phyloP scores from a whole-genome alignment of 1,140 invertebrate species.

The Chymomyza costata region DNA sequence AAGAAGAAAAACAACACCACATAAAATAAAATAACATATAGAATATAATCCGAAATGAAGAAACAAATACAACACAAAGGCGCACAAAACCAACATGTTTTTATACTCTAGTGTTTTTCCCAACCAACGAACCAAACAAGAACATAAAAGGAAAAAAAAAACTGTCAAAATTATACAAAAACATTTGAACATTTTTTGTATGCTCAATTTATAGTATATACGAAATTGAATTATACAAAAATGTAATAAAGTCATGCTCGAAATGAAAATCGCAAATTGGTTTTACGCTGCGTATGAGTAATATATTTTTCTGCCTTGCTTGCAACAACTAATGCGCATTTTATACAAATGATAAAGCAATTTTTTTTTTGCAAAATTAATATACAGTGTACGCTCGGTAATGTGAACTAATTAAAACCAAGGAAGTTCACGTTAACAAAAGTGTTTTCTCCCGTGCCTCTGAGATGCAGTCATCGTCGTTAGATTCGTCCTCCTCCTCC shows the following conservation, averaged over 20 bases:
- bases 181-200: constrained; percentile 62
- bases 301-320: too few species aligned
- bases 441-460: too few species aligned
- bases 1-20: constrained; percentile 26
- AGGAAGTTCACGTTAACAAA: too few species aligned
- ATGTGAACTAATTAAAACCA: too few species aligned
- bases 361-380: too few species aligned
- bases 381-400: too few species aligned
- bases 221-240: constrained; percentile 58
- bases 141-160: constrained; percentile 46
- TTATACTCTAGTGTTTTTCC: constrained; percentile 32
- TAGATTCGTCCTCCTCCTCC: too few species aligned
- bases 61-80: constrained; percentile 18
- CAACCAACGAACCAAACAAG: constrained; percentile 34
- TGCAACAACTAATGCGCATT: background rate
- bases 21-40: constrained; percentile 44
- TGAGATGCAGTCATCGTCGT: too few species aligned
- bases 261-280: constrained; percentile 13
- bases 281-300: constrained; percentile 22
- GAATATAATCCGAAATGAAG: constrained; percentile 35
- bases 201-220: constrained; percentile 37
- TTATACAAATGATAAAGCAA: too few species aligned
- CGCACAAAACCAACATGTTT: constrained; percentile 1
- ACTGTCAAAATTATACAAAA: constrained; percentile 60
- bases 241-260: constrained; percentile 13